These are phyloP conservation scores for Microhierax caerulescens DNA, from an alignment of 2,797 vertebrate genomes.

Conservation along the genomic window DNA sequence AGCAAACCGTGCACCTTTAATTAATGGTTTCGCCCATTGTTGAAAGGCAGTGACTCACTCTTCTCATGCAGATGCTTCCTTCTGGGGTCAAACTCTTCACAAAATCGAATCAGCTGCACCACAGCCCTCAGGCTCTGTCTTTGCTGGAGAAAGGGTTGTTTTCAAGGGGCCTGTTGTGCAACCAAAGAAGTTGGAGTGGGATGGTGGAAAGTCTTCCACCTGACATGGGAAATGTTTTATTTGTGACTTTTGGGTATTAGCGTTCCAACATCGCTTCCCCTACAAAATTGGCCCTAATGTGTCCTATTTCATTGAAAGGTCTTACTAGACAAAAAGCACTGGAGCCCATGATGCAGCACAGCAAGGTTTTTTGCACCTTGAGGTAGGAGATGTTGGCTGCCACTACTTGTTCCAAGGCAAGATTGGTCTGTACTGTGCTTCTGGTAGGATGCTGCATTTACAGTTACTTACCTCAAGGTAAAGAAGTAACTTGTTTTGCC, in stretches of 20 bases:
- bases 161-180: neutral
- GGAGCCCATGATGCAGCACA: neutral
- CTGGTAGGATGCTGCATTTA: neutral
- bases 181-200: neutral
- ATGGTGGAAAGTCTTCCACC: neutral
- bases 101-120: neutral
- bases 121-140: neutral
- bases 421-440: neutral
- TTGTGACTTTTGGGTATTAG: neutral
- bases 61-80: neutral
- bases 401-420: neutral
- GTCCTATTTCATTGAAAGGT: neutral
- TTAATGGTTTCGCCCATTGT: slow-evolving; percentile 25
- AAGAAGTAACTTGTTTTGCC: slow-evolving; percentile 15
- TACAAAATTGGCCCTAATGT: neutral
- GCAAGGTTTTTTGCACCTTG: neutral
- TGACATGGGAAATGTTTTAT: neutral
- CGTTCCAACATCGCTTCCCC: rapidly evolving
- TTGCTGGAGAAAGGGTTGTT: slow-evolving; percentile 3
- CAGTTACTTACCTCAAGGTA: slow-evolving; percentile 27
- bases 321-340: neutral
- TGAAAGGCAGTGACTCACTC: slow-evolving; percentile 25
- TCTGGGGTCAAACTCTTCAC: slow-evolving; percentile 32
- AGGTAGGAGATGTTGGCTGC: slow-evolving; percentile 13
- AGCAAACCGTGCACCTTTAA: neutral